These are phyloP conservation scores for Grus americana DNA, from an alignment of 2,113 vertebrate species.

Conservation along the genomic window DNA sequence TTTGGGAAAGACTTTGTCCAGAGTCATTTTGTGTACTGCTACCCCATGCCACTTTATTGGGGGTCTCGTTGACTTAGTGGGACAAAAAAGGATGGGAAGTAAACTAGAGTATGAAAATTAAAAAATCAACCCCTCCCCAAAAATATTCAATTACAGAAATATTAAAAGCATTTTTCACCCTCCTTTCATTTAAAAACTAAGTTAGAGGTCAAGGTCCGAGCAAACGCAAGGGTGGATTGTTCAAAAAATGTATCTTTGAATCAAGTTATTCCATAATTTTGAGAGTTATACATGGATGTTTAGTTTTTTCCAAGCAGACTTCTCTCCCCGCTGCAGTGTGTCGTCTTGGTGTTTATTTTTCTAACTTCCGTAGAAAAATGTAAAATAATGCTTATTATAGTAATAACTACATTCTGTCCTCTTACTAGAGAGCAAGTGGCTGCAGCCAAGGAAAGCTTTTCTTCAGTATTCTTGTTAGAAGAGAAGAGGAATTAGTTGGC, in stretches of 20 bases:
- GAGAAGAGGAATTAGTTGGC: slow-evolving; percentile 63
- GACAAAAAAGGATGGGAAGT: background rate
- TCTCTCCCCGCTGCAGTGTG: background rate
- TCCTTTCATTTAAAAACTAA: background rate
- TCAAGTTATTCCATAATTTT: background rate
- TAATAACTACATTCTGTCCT: background rate
- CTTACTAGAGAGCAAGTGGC: slow-evolving; percentile 11
- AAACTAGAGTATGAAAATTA: background rate
- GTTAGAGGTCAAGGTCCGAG: background rate
- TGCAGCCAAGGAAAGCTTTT: slow-evolving; percentile 28
- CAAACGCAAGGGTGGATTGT: background rate
- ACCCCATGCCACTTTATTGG: background rate
- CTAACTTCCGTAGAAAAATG: background rate
- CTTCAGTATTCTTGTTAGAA: slow-evolving; percentile 46
- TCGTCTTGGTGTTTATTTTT: background rate
- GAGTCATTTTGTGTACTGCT: background rate
- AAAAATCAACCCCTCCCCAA: background rate
- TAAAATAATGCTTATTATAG: background rate
- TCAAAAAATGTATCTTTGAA: background rate
- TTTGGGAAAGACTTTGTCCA: background rate
- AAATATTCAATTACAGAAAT: background rate
- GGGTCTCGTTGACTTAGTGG: background rate
- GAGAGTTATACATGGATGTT: background rate
- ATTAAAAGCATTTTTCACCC: background rate
- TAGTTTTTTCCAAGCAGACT: background rate